phyloP scores from a whole-genome alignment of 2,113 vertebrate genomes.

The Synchiropus splendidus region DNA sequence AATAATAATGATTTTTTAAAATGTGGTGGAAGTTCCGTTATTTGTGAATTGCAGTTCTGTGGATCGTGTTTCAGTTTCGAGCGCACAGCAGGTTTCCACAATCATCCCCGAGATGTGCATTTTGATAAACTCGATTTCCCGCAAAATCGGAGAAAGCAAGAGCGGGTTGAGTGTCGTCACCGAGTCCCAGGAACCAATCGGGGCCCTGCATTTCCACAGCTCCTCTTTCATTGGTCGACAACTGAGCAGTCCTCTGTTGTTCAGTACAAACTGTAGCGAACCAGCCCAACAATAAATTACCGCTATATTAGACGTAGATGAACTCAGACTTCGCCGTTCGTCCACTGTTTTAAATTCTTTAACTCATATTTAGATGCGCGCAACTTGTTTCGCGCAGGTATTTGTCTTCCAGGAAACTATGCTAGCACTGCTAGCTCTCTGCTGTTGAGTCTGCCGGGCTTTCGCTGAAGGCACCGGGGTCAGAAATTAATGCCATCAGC shows the following conservation, averaged over 20 bases:
- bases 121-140: constrained; percentile 71
- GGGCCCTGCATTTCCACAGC: constrained; percentile 2
- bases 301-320: constrained; percentile 1
- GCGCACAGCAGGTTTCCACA: not conserved
- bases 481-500: constrained; percentile 56
- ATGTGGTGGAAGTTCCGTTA: too few relatives aligned
- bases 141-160: constrained; percentile 78
- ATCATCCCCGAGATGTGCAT: constrained; percentile 4
- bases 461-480: constrained; percentile 36
- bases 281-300: constrained; percentile 21
- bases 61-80: too few relatives aligned
- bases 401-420: constrained; percentile 37
- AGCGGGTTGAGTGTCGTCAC: constrained; percentile 44
- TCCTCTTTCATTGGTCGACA: constrained; percentile 47
- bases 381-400: too few relatives aligned
- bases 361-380: not conserved
- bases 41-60: too few relatives aligned
- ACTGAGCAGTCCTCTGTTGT: constrained; percentile 45
- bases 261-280: constrained; percentile 49
- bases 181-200: constrained; percentile 59
- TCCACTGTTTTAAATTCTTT: too few relatives aligned
- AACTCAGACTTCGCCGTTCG: too few relatives aligned
- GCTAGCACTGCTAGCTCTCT: constrained; percentile 51
- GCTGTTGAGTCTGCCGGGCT: constrained; percentile 47
- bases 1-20: too few relatives aligned